phyloP scores from a whole-genome alignment of 2,113 vertebrate genomes.

The Antigone vipio region DNA sequence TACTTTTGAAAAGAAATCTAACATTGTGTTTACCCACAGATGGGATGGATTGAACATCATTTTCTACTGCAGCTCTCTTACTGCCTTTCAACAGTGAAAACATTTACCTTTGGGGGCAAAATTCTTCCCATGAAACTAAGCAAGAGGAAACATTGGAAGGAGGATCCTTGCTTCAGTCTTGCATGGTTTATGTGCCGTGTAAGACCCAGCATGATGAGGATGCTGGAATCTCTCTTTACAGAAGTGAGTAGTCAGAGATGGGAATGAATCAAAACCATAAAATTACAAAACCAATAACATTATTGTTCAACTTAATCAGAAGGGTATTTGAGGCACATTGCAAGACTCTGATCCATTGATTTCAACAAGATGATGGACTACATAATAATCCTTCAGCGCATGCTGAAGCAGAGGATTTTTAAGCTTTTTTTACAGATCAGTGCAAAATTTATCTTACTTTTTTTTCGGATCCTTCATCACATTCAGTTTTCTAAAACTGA shows the following conservation, averaged over 20 bases:
- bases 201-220: neutral
- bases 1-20: slow-evolving; percentile 16
- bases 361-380: neutral
- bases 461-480: neutral
- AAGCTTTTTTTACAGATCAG: neutral
- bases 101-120: neutral
- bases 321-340: neutral
- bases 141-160: neutral
- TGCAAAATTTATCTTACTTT: neutral
- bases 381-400: neutral
- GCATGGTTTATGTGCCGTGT: neutral
- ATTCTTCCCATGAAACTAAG: neutral
- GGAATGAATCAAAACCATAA: neutral
- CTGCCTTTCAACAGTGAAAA: slow-evolving; percentile 4
- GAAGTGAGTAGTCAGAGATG: neutral
- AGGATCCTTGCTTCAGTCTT: neutral
- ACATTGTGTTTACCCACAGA: neutral
- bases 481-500: neutral
- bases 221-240: neutral
- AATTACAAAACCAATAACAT: neutral
- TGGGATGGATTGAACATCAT: neutral
- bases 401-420: neutral
- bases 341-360: neutral
- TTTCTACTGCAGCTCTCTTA: neutral
- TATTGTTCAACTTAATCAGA: neutral